Conservation (phyloP, 2,888 invertebrate genomes). For the Limnephilus marmoratus region DNA sequence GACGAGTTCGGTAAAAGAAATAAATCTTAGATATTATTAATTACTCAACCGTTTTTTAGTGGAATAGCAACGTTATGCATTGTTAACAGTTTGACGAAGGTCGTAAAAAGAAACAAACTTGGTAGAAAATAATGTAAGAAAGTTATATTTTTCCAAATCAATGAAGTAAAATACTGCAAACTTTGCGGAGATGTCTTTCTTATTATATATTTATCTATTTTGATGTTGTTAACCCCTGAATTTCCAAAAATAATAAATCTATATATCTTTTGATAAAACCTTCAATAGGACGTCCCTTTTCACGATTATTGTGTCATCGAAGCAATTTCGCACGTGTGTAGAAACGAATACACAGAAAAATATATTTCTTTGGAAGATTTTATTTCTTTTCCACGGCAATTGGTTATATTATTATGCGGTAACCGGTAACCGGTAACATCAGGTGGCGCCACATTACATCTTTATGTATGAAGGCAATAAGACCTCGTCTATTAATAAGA, state of each 20-base stretch:
- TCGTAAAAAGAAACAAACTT: too few relatives aligned
- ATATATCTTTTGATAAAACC: neutral
- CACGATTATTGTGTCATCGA: neutral
- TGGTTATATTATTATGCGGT: constrained; percentile 41
- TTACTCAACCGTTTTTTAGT: neutral
- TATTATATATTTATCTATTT: too few relatives aligned
- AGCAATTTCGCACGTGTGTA: constrained; percentile 1
- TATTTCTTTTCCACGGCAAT: constrained; percentile 38
- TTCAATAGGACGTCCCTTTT: neutral
- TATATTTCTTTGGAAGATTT: neutral
- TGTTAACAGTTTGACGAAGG: too few relatives aligned
- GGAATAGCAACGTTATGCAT: neutral
- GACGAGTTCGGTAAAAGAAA: neutral
- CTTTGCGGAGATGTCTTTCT: too few relatives aligned
- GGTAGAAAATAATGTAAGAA: too few relatives aligned
- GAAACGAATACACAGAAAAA: neutral
- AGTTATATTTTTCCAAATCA: too few relatives aligned
- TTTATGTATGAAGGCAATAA: constrained; percentile 61
- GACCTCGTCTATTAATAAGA: constrained; percentile 43
- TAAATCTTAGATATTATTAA: neutral
- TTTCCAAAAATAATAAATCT: neutral
- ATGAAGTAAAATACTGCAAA: too few relatives aligned
- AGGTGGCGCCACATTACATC: constrained; percentile 56
- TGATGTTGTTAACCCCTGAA: neutral
- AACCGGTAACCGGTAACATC: constrained; percentile 36